A percentile compares a stretch with the other conserved stretches of the same genome.
Conservation (phyloP, 2,888 invertebrate genomes). For the Lasioglossum leucozonium region DNA sequence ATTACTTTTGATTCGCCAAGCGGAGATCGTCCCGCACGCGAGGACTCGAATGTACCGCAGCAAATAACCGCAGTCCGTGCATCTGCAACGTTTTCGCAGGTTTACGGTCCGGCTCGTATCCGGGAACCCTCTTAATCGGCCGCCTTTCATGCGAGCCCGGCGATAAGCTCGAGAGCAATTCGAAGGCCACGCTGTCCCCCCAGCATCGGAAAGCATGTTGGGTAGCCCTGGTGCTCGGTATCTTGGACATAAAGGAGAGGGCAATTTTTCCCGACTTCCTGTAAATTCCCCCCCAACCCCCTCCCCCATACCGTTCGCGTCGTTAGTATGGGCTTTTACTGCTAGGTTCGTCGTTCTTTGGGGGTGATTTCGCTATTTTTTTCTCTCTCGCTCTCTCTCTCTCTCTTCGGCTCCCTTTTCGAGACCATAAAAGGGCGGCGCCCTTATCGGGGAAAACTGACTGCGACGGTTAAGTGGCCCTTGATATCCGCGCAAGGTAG, state of each 20-base stretch:
- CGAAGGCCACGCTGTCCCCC: background rate
- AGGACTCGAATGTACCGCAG: background rate
- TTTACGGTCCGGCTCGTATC: slow-evolving; percentile 35
- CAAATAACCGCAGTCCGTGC: background rate
- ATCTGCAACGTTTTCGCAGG: slow-evolving; percentile 23
- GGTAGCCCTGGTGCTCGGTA: background rate
- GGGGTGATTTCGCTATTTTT: background rate
- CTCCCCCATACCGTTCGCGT: background rate
- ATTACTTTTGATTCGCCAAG: background rate
- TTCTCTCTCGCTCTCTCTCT: background rate
- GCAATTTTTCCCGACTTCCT: slow-evolving; percentile 7
- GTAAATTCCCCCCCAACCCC: no score
- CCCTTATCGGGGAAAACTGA: slow-evolving; percentile 21
- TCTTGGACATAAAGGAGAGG: background rate
- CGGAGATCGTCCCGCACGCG: background rate
- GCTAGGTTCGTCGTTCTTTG: background rate
- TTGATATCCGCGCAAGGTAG: slow-evolving; percentile 8
- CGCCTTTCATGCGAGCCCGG: background rate
- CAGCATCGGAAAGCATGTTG: background rate
- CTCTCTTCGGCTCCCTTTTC: background rate
- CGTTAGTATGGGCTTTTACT: background rate
- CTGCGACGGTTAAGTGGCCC: slow-evolving; percentile 5
- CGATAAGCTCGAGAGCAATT: slow-evolving; percentile 11
- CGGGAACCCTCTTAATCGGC: slow-evolving; percentile 21
- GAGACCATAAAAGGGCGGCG: background rate